These are phyloP conservation scores for Euzophera pinguis DNA, from an alignment of 2,888 invertebrate genomes.

Conservation along the genomic window DNA sequence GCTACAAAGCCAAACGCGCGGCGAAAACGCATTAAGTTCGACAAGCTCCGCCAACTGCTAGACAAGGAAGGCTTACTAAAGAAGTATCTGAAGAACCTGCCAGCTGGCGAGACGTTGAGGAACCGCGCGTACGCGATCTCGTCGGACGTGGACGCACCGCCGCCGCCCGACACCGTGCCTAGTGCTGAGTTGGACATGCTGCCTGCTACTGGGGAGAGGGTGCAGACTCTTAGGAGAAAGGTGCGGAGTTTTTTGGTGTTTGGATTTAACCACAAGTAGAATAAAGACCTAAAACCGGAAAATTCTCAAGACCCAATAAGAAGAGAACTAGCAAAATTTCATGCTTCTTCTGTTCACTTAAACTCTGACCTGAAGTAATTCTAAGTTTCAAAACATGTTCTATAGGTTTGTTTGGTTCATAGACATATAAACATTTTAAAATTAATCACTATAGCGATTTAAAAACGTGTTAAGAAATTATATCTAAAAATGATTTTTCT, in stretches of 20 bases:
- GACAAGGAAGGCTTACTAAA: background rate
- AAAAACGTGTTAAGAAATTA: no score
- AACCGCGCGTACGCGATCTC: background rate
- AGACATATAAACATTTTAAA: no score
- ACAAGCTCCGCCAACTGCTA: background rate
- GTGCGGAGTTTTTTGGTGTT: conserved; percentile 22
- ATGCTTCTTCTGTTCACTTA: no score
- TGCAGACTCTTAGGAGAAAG: conserved; percentile 35
- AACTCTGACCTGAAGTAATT: no score
- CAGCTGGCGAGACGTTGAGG: background rate
- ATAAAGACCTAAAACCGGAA: no score
- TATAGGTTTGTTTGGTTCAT: no score
- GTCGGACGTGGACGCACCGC: background rate
- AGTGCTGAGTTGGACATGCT: conserved; percentile 48
- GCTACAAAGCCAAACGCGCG: background rate
- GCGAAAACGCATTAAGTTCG: background rate
- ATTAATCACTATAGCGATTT: no score
- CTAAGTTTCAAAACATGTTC: no score
- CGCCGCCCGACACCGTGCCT: conserved; percentile 13
- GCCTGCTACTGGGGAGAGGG: conserved; percentile 40
- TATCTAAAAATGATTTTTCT: no score
- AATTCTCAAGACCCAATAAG: no score
- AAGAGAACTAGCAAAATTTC: no score
- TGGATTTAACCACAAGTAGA: no score
- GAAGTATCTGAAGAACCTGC: background rate